Conservation (phyloP, 2,888 invertebrate genomes). For the Andrena haemorrhoa region DNA sequence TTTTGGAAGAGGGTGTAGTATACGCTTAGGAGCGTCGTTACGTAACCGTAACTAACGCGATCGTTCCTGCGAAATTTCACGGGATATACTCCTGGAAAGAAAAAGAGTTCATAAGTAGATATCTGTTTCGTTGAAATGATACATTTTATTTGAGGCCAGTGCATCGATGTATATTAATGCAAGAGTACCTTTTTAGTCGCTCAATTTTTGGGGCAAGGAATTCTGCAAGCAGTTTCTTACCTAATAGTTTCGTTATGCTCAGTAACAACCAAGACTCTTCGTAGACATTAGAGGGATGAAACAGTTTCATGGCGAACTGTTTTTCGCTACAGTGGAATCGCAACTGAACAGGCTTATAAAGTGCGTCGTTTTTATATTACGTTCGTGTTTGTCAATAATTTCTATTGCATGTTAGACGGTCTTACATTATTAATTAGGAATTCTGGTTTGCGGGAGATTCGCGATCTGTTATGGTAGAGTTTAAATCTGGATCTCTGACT, state of each 20-base stretch:
- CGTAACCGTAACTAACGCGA: conserved; percentile 13
- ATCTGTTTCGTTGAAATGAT: background rate
- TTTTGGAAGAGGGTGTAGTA: conserved; percentile 10
- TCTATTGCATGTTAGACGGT: conserved; percentile 25
- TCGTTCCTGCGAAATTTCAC: conserved; percentile 16
- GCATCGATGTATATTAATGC: background rate
- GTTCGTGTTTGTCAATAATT: conserved; percentile 36
- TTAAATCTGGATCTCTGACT: too few species aligned
- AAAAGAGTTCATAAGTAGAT: background rate
- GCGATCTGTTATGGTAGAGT: background rate
- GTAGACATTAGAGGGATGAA: conserved; percentile 33
- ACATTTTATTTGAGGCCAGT: background rate
- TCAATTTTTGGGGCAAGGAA: too few species aligned
- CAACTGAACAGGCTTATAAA: conserved; percentile 31
- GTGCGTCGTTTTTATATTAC: background rate
- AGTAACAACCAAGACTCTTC: conserved; percentile 51
- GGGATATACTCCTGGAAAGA: conserved; percentile 49
- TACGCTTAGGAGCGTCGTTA: background rate
- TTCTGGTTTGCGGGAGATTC: background rate
- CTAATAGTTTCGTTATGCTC: conserved; percentile 33
- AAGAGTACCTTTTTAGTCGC: too few species aligned
- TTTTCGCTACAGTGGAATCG: conserved; percentile 2
- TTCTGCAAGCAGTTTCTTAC: conserved; percentile 27
- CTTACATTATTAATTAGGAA: conserved; percentile 49
- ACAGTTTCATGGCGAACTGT: conserved; percentile 28